phyloP scores from a whole-genome alignment of 2,888 invertebrate species.

The Chaetoderma sp. region DNA sequence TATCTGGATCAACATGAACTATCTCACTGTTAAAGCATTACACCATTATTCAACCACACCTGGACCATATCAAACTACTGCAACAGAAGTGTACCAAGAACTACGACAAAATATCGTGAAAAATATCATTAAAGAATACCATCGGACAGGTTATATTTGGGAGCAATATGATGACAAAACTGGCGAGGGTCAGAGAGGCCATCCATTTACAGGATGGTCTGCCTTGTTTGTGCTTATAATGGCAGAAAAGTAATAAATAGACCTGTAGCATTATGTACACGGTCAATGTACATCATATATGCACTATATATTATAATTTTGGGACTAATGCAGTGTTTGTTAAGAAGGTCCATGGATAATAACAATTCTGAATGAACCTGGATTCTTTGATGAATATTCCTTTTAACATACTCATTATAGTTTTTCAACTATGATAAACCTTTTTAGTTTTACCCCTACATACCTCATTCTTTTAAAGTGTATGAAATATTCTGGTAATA shows the following conservation, averaged over 20 bases:
- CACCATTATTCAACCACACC: conserved; percentile 80
- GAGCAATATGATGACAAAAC: conserved; percentile 95
- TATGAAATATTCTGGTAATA: too few relatives aligned
- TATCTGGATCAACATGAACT: conserved; percentile 98
- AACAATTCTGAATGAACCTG: too few relatives aligned
- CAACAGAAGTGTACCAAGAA: conserved; percentile 70
- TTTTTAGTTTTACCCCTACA: too few relatives aligned
- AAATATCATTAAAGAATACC: conserved; percentile 87
- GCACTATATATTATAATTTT: too few relatives aligned
- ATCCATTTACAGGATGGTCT: conserved; percentile 95
- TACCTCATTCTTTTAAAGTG: too few relatives aligned
- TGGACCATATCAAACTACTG: conserved; percentile 77
- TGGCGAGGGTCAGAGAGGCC: conserved; percentile 87
- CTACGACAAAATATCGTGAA: conserved; percentile 84
- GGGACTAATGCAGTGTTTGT: too few relatives aligned
- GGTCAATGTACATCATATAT: too few relatives aligned
- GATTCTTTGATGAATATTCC: too few relatives aligned
- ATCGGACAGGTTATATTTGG: conserved; percentile 92
- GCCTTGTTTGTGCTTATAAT: conserved; percentile 92
- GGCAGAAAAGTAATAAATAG: conserved; percentile 85
- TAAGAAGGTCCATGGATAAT: too few relatives aligned
- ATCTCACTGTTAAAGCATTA: conserved; percentile 86
- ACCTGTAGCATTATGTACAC: too few relatives aligned
- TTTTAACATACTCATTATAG: too few relatives aligned
- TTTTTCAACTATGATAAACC: too few relatives aligned